A percentile compares a stretch with the other conserved stretches of the same genome.
Conservation (phyloP, 1,140 invertebrate genomes). For the Aphis craccivora region DNA sequence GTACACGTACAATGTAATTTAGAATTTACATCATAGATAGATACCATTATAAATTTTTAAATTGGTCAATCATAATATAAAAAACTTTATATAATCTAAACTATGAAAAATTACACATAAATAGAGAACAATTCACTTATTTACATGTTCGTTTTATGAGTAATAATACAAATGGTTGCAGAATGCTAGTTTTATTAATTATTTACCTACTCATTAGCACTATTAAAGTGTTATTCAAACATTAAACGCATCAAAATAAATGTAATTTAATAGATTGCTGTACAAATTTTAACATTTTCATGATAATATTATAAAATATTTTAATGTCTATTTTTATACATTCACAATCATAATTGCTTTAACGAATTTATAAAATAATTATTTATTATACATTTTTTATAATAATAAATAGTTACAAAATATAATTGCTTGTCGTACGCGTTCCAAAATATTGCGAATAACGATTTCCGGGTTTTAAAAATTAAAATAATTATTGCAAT, state of each 20-base stretch:
- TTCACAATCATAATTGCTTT: not conserved
- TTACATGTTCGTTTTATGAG: not conserved
- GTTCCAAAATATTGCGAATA: not conserved
- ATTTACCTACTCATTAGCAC: not conserved
- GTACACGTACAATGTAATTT: not conserved
- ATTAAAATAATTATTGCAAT: constrained; percentile 9
- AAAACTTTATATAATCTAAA: not conserved
- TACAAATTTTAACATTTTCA: not conserved
- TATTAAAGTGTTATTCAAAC: not conserved
- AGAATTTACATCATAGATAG: not conserved
- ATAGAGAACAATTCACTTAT: not conserved
- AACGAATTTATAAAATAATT: not conserved
- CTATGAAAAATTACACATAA: not conserved
- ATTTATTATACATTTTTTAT: not conserved
- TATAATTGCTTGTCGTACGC: not conserved
- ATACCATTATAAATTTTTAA: not conserved
- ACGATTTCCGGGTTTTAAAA: constrained; percentile 2
- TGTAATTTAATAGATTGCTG: not conserved
- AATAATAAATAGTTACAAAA: not conserved
- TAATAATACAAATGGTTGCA: not conserved
- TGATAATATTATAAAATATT: not conserved
- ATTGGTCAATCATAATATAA: not conserved
- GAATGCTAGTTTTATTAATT: constrained; percentile 16
- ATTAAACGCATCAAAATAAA: not conserved
- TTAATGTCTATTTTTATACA: not conserved